Evolutionary conservation across 1,140 invertebrate genomes (phyloP).

Genomic region (Drosophila ironensis): DNA sequence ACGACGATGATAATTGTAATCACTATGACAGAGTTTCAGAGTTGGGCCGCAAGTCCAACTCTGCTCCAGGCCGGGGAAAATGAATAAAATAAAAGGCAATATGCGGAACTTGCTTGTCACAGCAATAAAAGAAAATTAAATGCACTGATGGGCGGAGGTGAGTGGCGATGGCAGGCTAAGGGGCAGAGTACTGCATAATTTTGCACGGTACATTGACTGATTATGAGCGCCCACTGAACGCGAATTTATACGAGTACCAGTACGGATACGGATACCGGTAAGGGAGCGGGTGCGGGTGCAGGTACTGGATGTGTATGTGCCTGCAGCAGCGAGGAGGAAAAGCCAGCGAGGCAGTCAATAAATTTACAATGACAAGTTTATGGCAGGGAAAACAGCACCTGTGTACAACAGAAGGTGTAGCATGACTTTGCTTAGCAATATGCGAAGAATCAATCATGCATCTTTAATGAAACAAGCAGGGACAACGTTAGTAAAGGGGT

Average conservation of each 20-base stretch:
- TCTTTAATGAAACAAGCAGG: no score
- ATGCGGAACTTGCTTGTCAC: constrained; percentile 55
- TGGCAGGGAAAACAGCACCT: constrained; percentile 1
- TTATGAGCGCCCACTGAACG: constrained; percentile 52
- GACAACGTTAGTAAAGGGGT: no score
- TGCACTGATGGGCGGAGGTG: constrained; percentile 7
- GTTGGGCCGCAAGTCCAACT: no score
- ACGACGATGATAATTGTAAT: not conserved
- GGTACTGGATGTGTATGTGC: no score
- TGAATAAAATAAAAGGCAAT: constrained; percentile 32
- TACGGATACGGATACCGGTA: not conserved
- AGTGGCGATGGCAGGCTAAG: not conserved
- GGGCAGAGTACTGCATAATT: constrained; percentile 51
- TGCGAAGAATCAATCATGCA: no score
- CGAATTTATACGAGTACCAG: constrained; percentile 46
- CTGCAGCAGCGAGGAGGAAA: not conserved
- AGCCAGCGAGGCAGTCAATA: constrained; percentile 27
- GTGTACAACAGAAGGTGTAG: no score
- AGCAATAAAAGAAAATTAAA: constrained; percentile 63
- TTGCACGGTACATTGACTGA: constrained; percentile 68
- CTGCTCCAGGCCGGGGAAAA: no score
- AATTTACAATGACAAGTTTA: constrained; percentile 70
- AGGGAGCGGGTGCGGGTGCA: no score
- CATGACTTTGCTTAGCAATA: no score
- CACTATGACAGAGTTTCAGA: no score